phyloP scores from a whole-genome alignment of 2,113 vertebrate species.

The Dicentrarchus labrax region DNA sequence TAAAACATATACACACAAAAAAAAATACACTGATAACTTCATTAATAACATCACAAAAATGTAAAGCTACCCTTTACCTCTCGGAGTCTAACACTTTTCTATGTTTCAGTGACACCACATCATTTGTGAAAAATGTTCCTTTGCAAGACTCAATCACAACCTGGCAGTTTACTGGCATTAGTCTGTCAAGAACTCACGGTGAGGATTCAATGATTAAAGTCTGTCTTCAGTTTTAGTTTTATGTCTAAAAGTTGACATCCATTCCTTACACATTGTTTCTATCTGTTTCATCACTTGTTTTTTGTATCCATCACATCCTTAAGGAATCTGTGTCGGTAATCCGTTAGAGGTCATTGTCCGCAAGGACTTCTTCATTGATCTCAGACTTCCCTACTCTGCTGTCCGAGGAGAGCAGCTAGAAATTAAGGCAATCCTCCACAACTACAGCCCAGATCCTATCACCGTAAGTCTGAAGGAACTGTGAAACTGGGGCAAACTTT shows the following conservation, averaged over 20 bases:
- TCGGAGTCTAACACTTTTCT: constrained; percentile 15
- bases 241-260: neutral
- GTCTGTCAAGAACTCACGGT: constrained; percentile 84
- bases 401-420: constrained; percentile 84
- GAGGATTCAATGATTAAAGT: neutral
- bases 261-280: neutral
- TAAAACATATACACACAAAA: neutral
- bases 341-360: constrained; percentile 87
- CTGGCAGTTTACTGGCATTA: constrained; percentile 91
- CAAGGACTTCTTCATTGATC: constrained; percentile 90
- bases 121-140: constrained; percentile 9
- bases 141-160: constrained; percentile 93
- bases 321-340: constrained; percentile 91
- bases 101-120: constrained; percentile 62
- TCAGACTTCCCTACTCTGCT: constrained; percentile 82
- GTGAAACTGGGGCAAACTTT: too few relatives aligned
- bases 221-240: neutral
- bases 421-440: constrained; percentile 83
- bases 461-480: constrained; percentile 72
- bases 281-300: neutral
- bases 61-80: neutral
- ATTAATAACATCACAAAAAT: neutral
- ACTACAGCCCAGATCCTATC: constrained; percentile 33
- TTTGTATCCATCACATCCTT: neutral
- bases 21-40: neutral